These are phyloP conservation scores for Lepus timidus DNA, from an alignment of 2,113 vertebrate species.

Conservation along the genomic window DNA sequence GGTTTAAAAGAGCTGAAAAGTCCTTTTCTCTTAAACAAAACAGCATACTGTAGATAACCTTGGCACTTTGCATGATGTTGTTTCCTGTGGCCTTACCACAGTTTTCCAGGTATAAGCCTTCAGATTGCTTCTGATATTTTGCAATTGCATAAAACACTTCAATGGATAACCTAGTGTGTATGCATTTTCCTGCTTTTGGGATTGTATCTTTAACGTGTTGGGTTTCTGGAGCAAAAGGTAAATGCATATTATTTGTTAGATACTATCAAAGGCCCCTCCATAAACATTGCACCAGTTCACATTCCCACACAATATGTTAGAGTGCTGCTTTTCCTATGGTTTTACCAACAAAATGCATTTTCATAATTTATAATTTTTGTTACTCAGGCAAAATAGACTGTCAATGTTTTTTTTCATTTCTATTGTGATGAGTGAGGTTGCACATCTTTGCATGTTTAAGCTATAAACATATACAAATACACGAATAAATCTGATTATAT, in stretches of 20 bases:
- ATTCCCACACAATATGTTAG: not conserved
- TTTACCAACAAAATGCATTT: not conserved
- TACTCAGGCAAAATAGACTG: not conserved
- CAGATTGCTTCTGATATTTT: constrained; percentile 5
- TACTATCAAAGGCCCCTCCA: not conserved
- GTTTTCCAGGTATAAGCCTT: not conserved
- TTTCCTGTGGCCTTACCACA: not conserved
- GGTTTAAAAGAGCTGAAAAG: too few species aligned
- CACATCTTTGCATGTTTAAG: not conserved
- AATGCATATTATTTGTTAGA: not conserved
- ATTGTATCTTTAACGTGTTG: not conserved
- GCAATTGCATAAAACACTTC: not conserved
- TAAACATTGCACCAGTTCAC: not conserved
- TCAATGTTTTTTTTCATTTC: not conserved
- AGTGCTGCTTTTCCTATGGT: not conserved
- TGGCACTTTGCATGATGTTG: not conserved
- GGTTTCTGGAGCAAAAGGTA: not conserved
- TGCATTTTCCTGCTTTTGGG: not conserved
- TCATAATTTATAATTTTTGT: not conserved
- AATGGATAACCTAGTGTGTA: not conserved
- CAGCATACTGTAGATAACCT: not conserved
- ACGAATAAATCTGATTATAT: not conserved
- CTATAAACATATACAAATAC: not conserved
- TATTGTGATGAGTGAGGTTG: not conserved
- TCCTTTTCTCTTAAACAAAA: not conserved